phyloP scores from a whole-genome alignment of 2,797 vertebrate species.

The Miichthys miiuy region DNA sequence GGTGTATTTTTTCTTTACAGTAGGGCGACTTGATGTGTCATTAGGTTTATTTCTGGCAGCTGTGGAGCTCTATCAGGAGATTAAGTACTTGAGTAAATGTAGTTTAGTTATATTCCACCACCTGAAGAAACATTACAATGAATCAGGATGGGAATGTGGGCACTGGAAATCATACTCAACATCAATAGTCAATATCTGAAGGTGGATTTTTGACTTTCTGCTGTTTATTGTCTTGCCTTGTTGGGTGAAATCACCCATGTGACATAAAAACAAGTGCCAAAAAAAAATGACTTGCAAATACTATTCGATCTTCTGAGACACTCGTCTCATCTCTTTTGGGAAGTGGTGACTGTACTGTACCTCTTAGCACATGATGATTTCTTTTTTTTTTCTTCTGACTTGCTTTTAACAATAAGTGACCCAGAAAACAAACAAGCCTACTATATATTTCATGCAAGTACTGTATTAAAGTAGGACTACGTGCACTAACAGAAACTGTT shows the following conservation, averaged over 20 bases:
- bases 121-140: neutral
- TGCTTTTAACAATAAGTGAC: constrained; percentile 32
- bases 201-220: constrained; percentile 4
- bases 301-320: neutral
- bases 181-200: constrained; percentile 6
- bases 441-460: constrained; percentile 49
- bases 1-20: constrained; percentile 2
- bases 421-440: constrained; percentile 29
- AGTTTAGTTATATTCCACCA: neutral
- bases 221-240: neutral
- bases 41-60: constrained; percentile 27
- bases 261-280: constrained; percentile 4
- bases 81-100: neutral
- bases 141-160: neutral
- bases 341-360: constrained; percentile 10
- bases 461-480: constrained; percentile 44
- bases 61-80: neutral
- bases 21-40: constrained; percentile 14
- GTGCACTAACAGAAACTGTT: constrained; percentile 24
- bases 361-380: constrained; percentile 18
- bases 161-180: neutral
- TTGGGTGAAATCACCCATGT: neutral
- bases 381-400: constrained; percentile 14
- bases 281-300: constrained; percentile 2
- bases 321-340: constrained; percentile 4